phyloP scores from a whole-genome alignment of 2,888 invertebrate genomes.

The Andrena hattorfiana region DNA sequence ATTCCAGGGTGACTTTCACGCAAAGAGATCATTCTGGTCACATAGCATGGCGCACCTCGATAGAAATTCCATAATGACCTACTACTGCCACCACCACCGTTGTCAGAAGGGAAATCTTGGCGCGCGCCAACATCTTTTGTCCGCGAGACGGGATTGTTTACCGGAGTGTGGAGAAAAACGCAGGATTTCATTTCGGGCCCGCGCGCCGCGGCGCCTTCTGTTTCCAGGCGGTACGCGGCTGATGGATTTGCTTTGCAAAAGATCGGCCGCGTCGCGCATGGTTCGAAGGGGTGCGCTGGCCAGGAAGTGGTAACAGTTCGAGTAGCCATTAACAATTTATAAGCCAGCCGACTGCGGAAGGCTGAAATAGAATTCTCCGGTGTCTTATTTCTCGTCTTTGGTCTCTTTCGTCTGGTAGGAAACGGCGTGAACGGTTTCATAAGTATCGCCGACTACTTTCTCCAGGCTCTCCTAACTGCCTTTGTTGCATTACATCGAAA shows the following conservation, averaged over 20 bases:
- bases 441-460: constrained; percentile 57
- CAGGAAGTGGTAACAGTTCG: neutral
- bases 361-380: constrained; percentile 18
- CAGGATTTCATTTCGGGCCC: constrained; percentile 27
- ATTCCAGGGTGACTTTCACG: constrained; percentile 68
- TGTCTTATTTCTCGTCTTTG: constrained; percentile 31
- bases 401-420: constrained; percentile 34
- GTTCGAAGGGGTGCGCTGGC: neutral
- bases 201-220: constrained; percentile 3
- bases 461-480: constrained; percentile 40
- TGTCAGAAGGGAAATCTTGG: constrained; percentile 54
- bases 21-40: constrained; percentile 72
- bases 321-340: neutral
- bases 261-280: neutral
- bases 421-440: constrained; percentile 53
- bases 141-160: constrained; percentile 7
- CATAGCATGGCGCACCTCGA: constrained; percentile 67
- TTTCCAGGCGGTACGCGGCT: neutral
- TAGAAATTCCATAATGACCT: constrained; percentile 71
- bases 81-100: constrained; percentile 32
- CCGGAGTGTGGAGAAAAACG: constrained; percentile 30
- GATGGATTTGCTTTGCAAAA: constrained; percentile 3
- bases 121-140: constrained; percentile 42
- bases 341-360: neutral
- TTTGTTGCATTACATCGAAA: constrained; percentile 40